Percentiles rank a stretch among this genome's conserved stretches.
These are phyloP conservation scores for Hyaena hyaena DNA, from an alignment of 2,113 vertebrate genomes.

Conservation along the genomic window DNA sequence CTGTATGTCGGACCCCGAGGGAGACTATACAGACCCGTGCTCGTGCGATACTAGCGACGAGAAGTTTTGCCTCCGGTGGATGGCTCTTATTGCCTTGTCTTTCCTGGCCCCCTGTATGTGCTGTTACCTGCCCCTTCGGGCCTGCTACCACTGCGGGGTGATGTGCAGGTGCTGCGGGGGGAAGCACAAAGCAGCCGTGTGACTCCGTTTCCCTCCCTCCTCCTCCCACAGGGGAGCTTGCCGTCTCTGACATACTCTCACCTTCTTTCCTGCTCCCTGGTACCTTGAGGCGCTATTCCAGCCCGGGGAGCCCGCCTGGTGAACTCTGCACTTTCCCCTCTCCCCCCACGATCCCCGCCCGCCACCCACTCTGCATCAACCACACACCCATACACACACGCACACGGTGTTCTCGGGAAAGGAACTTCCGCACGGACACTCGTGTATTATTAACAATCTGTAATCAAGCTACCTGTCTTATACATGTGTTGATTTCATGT, in stretches of 20 bases:
- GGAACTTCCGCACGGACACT: constrained; percentile 84
- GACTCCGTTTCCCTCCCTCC: constrained; percentile 74
- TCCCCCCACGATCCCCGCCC: background rate
- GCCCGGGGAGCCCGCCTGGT: background rate
- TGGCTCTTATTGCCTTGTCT: constrained; percentile 95
- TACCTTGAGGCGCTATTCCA: constrained; percentile 37
- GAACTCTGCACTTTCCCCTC: background rate
- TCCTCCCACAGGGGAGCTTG: background rate
- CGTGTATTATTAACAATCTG: constrained; percentile 84
- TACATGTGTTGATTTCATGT: constrained; percentile 85
- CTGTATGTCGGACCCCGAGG: constrained; percentile 99
- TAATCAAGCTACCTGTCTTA: constrained; percentile 87
- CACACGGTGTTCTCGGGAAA: constrained; percentile 82
- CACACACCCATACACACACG: background rate
- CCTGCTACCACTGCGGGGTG: constrained; percentile 95
- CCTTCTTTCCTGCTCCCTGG: background rate
- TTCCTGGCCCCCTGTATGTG: constrained; percentile 98
- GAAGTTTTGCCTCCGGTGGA: constrained; percentile 97
- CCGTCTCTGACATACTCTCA: background rate
- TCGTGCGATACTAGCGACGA: constrained; percentile 97
- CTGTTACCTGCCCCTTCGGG: constrained; percentile 97
- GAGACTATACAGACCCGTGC: constrained; percentile 98
- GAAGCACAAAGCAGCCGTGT: constrained; percentile 95
- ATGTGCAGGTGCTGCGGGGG: constrained; percentile 97
- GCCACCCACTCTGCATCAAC: background rate